Percentiles rank a stretch among this genome's conserved stretches.
phyloP scores from a whole-genome alignment of 2,113 vertebrate genomes.

The human (Homo sapiens) region GRCh38 chr6:168446501-168447000 shows the following conservation, averaged over 20 bases:
- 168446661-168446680: neutral
- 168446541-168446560: fast-evolving
- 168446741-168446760: neutral
- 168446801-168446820: neutral
- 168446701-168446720: neutral
- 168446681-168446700: neutral
- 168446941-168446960: fast-evolving
- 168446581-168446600: neutral
- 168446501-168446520: fast-evolving
- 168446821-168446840: neutral
- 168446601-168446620: neutral
- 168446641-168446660: neutral
- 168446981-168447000: fast-evolving
- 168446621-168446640: neutral
- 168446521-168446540: fast-evolving
- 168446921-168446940: fast-evolving
- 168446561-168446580: too few species aligned
- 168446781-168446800: neutral
- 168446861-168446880: neutral
- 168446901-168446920: neutral
- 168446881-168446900: neutral
- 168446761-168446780: neutral
- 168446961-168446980: fast-evolving
- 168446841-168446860: neutral
- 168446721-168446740: neutral